Evolutionary conservation across 2,113 vertebrate genomes (phyloP).

Genomic region (Nothoprocta pentlandii): DNA sequence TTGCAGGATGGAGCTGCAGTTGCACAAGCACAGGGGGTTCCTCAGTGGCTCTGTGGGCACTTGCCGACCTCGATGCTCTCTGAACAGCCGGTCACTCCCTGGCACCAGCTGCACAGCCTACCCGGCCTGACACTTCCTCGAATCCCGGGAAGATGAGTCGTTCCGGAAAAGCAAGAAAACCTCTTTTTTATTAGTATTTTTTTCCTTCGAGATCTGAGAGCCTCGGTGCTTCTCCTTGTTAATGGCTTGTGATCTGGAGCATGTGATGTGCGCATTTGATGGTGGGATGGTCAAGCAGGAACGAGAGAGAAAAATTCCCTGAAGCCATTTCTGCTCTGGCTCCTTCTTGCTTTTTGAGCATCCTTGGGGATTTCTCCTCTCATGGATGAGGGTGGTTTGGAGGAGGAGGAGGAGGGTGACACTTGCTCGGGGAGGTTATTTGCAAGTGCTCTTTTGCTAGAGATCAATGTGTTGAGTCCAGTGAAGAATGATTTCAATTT

Average conservation of each 20-base stretch:
- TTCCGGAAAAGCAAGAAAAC: not conserved
- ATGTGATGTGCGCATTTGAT: not conserved
- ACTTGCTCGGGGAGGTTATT: conserved; percentile 34
- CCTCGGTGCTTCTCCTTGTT: not conserved
- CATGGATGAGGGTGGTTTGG: not conserved
- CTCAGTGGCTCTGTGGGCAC: accelerated
- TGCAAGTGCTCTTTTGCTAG: conserved; percentile 40
- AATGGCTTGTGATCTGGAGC: conserved; percentile 24
- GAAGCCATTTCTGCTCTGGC: not conserved
- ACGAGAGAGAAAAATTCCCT: not conserved
- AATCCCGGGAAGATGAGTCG: accelerated
- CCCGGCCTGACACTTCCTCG: accelerated
- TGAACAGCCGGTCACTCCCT: accelerated
- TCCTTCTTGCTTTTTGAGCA: not conserved
- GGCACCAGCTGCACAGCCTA: accelerated
- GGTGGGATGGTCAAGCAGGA: not conserved
- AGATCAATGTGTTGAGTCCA: conserved; percentile 51
- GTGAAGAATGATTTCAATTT: conserved; percentile 59
- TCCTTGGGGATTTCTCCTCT: conserved; percentile 15
- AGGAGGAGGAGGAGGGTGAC: conserved; percentile 28
- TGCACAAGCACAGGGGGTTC: accelerated
- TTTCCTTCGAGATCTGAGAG: not conserved
- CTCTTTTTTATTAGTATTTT: too few species aligned
- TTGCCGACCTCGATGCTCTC: accelerated
- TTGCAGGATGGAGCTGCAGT: accelerated